Base-by-base conservation (phyloP, 1,140 invertebrate genomes). In the Papilio glaucus region DNA sequence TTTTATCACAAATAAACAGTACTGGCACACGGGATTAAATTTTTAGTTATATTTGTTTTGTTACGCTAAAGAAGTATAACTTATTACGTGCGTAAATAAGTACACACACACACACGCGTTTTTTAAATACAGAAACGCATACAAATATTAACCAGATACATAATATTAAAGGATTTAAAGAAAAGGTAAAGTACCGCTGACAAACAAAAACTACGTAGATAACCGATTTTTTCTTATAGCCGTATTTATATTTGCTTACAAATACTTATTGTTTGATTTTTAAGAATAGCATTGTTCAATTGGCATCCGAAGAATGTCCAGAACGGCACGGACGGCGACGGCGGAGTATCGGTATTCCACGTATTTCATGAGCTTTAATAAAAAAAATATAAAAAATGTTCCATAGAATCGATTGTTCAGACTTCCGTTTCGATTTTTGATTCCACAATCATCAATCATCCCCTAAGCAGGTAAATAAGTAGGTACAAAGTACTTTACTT, bases 201-300 rank as follows among this genome's bases (percentile, higher is more conserved):
- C 29, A 33, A 33, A 33, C 29, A 33, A 33, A 33, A 33, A 33
- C 2, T 3, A 2, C 29, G 29, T 2, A 33, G 6, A 33, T 33
- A 33, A 33, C 29, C 29, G 2, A 33, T 18, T 49, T 0, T 49
- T 8, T 21, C 8, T 24, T 13, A 0, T 13, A 13, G 39, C 0
- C 9, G 9, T 57, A 57, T 57, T 57, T 57, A 57, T 57, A 57
- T 57, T 57, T 26, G 10, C 21, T 57, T 12, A 57, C 49, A 26
- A 57, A 33, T 33, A 33, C 3, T 26, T 57, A 26, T 53, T 57
- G 9, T 57, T 57, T 1, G 21, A 65, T 38, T 8, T 65, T 38
- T 39, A 39, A 65, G 0, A 65, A 65, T 39, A 65, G 29, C 62
- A 65, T 65, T 65, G 62, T 65, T 21, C 9, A 4, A 18, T 37